Conservation (phyloP, 1,140 invertebrate species). For the Oncopodura yosiiana region DNA sequence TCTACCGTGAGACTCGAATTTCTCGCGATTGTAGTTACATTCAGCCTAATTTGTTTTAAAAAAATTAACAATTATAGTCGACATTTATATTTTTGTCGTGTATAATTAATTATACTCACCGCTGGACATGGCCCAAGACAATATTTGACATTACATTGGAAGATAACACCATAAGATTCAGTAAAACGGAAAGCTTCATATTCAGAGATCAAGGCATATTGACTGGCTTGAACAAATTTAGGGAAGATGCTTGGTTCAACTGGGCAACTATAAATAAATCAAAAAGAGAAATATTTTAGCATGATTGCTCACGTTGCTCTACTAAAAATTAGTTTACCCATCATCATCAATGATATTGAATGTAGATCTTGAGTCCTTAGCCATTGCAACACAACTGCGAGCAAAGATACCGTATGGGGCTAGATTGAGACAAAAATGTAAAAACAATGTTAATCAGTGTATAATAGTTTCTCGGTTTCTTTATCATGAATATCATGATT, state of each 20-base stretch:
- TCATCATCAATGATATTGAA: constrained; percentile 93
- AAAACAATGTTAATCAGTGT: constrained; percentile 3
- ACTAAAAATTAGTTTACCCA: constrained; percentile 48
- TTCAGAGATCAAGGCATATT: constrained; percentile 69
- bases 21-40: constrained; percentile 77
- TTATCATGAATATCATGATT: constrained; percentile 4
- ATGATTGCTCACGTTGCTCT: background rate
- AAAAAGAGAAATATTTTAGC: constrained; percentile 1
- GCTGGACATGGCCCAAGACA: constrained; percentile 88
- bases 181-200: constrained; percentile 94
- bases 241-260: constrained; percentile 89
- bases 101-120: constrained; percentile 54
- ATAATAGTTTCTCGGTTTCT: background rate
- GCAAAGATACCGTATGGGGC: constrained; percentile 93
- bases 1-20: constrained; percentile 79
- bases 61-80: background rate
- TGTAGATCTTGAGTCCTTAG: constrained; percentile 88
- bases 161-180: constrained; percentile 90
- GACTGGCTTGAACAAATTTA: constrained; percentile 73
- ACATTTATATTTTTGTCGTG: background rate
- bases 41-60: constrained; percentile 64
- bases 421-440: constrained; percentile 44
- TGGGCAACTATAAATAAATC: constrained; percentile 57
- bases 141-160: constrained; percentile 95
- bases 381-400: constrained; percentile 90